These are phyloP conservation scores for Leucophora obtusa DNA, from an alignment of 2,888 invertebrate genomes.

Conservation along the genomic window DNA sequence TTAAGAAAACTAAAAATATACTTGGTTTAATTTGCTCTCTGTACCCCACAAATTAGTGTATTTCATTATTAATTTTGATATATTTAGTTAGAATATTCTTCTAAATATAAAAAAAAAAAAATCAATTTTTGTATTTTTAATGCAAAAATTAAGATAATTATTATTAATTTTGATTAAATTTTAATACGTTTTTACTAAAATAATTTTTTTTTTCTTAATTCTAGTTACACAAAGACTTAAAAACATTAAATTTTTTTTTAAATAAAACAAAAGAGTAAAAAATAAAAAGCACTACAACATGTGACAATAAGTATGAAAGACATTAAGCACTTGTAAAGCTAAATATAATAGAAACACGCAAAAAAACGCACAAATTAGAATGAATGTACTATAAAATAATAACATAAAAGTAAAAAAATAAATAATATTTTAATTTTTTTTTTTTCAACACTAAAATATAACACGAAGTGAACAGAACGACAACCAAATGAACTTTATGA, in stretches of 20 bases:
- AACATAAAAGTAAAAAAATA: conserved; percentile 3
- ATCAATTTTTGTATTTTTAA: too few species aligned
- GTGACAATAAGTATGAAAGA: conserved; percentile 49
- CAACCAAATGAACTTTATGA: conserved; percentile 21
- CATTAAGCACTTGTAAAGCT: conserved; percentile 20
- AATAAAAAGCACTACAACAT: conserved; percentile 35
- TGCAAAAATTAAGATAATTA: too few species aligned
- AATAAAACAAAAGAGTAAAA: conserved; percentile 6
- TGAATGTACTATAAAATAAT: neutral
- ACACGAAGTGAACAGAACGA: conserved; percentile 22
- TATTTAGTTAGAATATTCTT: too few species aligned
- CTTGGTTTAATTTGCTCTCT: conserved; percentile 41
- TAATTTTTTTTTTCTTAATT: conserved; percentile 23
- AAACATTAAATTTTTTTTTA: conserved; percentile 1
- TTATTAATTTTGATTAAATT: neutral
- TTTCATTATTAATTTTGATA: neutral
- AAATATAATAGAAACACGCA: conserved; percentile 22
- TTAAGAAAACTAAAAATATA: neutral
- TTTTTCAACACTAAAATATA: conserved; percentile 35
- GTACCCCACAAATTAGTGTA: neutral
- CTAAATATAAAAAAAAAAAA: too few species aligned
- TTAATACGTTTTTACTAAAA: conserved; percentile 5
- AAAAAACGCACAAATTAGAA: conserved; percentile 44
- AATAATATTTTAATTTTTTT: neutral
- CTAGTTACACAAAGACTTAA: conserved; percentile 36